phyloP scores from a whole-genome alignment of 2,888 invertebrate genomes.

The Tetropium fuscum region DNA sequence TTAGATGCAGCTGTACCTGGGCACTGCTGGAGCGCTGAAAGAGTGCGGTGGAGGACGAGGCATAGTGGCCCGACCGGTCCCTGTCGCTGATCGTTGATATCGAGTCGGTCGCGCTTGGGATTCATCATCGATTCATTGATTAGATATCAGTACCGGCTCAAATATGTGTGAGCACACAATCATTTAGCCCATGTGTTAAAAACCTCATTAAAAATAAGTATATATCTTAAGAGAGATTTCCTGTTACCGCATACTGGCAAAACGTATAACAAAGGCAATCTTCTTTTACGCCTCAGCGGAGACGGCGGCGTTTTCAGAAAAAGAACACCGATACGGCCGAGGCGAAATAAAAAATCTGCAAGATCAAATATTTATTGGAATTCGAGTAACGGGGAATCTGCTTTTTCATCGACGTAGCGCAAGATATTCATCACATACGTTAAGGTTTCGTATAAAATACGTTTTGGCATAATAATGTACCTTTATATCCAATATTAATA shows the following conservation, averaged over 20 bases:
- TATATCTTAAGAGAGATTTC: conserved; percentile 32
- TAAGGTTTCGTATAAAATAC: too few species aligned
- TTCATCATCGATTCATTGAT: conserved; percentile 65
- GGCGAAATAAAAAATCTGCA: conserved; percentile 29
- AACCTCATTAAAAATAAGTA: conserved; percentile 54
- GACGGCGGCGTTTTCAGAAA: conserved; percentile 33
- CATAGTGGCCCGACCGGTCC: conserved; percentile 60
- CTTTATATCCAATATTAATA: too few species aligned
- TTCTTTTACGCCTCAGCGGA: conserved; percentile 38
- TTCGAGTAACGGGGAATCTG: conserved; percentile 29
- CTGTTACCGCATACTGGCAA: conserved; percentile 27
- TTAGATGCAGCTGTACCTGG: conserved; percentile 54
- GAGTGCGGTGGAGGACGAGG: conserved; percentile 41
- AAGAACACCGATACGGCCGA: conserved; percentile 11
- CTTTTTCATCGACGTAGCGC: conserved; percentile 11
- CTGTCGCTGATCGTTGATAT: conserved; percentile 58
- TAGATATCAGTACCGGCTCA: conserved; percentile 60
- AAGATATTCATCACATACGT: too few species aligned
- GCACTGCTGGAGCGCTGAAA: conserved; percentile 36
- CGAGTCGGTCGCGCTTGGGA: conserved; percentile 57
- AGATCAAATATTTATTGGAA: conserved; percentile 32
- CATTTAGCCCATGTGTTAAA: conserved; percentile 55
- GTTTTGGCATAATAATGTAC: too few species aligned
- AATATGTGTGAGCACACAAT: conserved; percentile 58
- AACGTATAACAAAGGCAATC: conserved; percentile 25